Evolutionary conservation across 2,113 vertebrate genomes (phyloP).

Genomic region (Daubentonia madagascariensis): DNA sequence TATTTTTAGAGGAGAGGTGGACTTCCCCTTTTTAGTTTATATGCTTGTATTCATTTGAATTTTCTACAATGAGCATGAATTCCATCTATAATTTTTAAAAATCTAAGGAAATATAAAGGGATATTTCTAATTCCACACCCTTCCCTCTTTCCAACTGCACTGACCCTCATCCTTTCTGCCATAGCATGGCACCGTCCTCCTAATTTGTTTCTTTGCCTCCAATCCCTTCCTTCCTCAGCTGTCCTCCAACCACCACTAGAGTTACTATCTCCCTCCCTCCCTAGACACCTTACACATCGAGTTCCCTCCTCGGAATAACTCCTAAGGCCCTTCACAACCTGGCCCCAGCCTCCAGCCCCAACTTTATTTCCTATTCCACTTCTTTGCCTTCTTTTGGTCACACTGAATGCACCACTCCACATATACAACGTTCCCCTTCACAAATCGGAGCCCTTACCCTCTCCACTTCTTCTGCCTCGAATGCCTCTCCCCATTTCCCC

Average conservation of each 20-base stretch:
- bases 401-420: not conserved
- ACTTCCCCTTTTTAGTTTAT: not conserved
- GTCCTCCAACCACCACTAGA: too few species aligned
- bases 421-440: not conserved
- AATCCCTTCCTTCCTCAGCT: too few species aligned
- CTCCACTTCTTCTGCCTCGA: not conserved
- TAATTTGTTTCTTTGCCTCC: not conserved
- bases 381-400: not conserved
- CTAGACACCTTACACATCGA: not conserved
- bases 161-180: not conserved
- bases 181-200: not conserved
- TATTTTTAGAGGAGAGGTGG: not conserved
- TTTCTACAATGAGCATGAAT: not conserved
- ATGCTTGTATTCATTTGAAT: not conserved
- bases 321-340: not conserved
- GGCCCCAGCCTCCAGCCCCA: not conserved
- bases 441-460: rapidly evolving
- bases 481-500: not conserved
- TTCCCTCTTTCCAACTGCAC: not conserved
- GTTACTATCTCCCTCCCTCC: not conserved
- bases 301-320: not conserved
- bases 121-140: not conserved
- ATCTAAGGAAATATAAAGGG: not conserved
- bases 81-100: not conserved
- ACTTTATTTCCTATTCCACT: not conserved